phyloP scores from a whole-genome alignment of 1,140 invertebrate genomes.

The Orchesella cincta region DNA sequence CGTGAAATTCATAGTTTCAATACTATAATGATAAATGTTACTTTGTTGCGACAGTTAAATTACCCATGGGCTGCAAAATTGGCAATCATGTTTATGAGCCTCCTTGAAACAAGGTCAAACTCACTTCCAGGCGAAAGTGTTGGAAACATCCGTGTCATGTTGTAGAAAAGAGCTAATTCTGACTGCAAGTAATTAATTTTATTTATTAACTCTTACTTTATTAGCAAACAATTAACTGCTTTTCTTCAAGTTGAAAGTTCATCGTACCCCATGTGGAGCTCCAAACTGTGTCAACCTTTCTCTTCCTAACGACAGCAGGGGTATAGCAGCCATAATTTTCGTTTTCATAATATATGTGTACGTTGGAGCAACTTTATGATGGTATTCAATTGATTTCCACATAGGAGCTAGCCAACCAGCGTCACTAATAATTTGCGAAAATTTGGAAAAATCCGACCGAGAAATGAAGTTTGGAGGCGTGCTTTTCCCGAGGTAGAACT shows the following conservation, averaged over 20 bases:
- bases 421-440: neutral
- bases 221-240: neutral
- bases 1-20: neutral
- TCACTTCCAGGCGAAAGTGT: neutral
- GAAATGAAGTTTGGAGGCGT: neutral
- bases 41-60: no score
- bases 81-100: neutral
- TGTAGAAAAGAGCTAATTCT: neutral
- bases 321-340: no score
- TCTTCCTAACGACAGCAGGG: no score
- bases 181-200: no score
- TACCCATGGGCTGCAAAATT: constrained; percentile 1
- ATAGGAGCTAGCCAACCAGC: neutral
- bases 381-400: neutral
- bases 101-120: neutral
- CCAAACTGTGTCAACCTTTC: neutral
- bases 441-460: neutral
- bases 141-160: neutral
- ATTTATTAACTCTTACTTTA: no score
- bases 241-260: neutral
- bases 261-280: neutral
- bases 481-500: neutral
- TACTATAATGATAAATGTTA: neutral
- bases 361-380: constrained; percentile 15
- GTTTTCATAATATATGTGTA: neutral